Base-by-base conservation (phyloP, 2,113 vertebrate genomes). In the Chaetura pelagica region DNA sequence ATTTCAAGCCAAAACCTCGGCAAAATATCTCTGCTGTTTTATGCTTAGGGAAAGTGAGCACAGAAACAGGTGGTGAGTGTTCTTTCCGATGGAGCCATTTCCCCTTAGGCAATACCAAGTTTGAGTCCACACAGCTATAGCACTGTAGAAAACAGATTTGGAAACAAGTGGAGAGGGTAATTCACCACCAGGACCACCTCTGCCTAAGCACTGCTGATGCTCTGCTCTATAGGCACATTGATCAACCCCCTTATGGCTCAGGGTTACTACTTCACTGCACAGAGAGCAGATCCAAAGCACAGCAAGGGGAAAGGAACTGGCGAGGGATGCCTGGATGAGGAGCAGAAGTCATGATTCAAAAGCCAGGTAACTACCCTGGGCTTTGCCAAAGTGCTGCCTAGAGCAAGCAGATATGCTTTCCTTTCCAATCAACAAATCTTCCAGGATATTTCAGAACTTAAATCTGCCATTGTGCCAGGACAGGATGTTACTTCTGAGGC, bases 31-130 rank as follows among this genome's bases (percentile, higher is more conserved):
- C 21, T 86, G 30, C n/a, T 54, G 15, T 4, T 84, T 84, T 58
- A 71, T 15, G 10, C 19, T 63, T 59, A 49, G 7, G 24, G 32
- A 9, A 93, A 80, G 14, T 2, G 11, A 83, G 23, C 0, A 0
- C 19, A 79, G 48, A 26, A 71, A 26, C 27, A 81, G 59, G 74
- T 69, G 67, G 59, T 0, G 5, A 74, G 62, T 59, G 3, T 44
- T 85, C 15, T 62, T 32, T 77, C 42, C 67, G 59, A 67, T 20
- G 12, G 38, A 90, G 42, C 10, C 15, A 0, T 32, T 90, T 67
- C 15, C 22, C 68, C 10, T 80, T 82, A 23, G 44, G 22, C 38
- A 88, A 19, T 55, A 44, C 4, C 18, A 32, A 15, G 18, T 76
- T 73, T 71, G 42, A 92, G 14, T 86, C 52, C 21, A 27, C 38